These are phyloP conservation scores for Rhamphomyia laevipes DNA, from an alignment of 2,888 invertebrate genomes.

Conservation along the genomic window DNA sequence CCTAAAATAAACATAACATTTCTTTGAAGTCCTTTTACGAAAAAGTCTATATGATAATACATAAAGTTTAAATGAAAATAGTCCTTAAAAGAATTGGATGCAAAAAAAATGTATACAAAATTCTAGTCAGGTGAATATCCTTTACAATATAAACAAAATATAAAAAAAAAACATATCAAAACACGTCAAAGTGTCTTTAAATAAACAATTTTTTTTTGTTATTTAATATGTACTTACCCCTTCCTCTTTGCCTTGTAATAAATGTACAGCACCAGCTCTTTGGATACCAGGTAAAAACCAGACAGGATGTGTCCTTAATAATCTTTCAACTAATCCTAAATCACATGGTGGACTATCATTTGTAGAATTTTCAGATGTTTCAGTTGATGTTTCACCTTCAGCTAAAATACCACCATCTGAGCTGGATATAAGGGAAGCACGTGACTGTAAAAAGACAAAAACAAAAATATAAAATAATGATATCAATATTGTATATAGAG, in stretches of 20 bases:
- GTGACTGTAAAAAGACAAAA: constrained; percentile 27
- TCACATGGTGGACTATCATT: constrained; percentile 60
- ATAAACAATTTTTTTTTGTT: constrained; percentile 3
- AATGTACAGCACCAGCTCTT: constrained; percentile 84
- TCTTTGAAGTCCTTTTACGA: too few species aligned
- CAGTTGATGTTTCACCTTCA: constrained; percentile 48
- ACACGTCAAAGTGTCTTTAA: neutral
- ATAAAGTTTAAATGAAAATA: too few species aligned
- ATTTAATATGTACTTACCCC: constrained; percentile 52
- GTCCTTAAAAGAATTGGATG: too few species aligned
- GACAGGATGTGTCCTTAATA: constrained; percentile 84
- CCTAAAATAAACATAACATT: too few species aligned
- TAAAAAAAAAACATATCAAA: neutral
- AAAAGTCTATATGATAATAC: too few species aligned
- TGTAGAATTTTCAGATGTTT: constrained; percentile 43
- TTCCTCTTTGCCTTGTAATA: constrained; percentile 85
- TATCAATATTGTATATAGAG: too few species aligned
- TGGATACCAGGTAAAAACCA: constrained; percentile 94
- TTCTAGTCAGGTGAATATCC: constrained; percentile 1
- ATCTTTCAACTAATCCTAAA: constrained; percentile 73
- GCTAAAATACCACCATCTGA: constrained; percentile 46
- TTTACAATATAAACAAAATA: constrained; percentile 9
- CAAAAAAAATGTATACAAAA: constrained; percentile 2
- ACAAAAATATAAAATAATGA: constrained; percentile 4
- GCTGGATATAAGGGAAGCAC: constrained; percentile 37